Evolutionary conservation across 92 coral and sea anemone species (phyloP).

Genomic region (Galaxea fascicularis): DNA sequence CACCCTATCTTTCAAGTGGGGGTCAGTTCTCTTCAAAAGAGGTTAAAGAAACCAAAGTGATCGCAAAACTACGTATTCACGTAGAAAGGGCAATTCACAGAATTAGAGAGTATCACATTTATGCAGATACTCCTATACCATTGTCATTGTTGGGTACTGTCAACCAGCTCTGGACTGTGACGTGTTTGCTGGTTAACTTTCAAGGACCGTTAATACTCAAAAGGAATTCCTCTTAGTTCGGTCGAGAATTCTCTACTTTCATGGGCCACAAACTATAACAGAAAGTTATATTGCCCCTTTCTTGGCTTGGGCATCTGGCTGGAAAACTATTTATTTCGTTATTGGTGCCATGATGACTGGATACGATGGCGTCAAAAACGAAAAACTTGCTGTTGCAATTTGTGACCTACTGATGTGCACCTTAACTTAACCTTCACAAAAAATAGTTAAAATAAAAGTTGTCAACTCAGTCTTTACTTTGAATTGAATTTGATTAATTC

Average conservation of each 20-base stretch:
- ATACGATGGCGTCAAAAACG: no score
- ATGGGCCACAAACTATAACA: no score
- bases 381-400: no score
- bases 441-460: constrained; percentile 57
- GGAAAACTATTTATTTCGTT: no score
- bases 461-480: constrained; percentile 61
- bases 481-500: constrained; percentile 52
- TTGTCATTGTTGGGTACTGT: constrained; percentile 47
- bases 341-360: no score
- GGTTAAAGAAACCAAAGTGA: constrained; percentile 58
- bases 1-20: constrained; percentile 51
- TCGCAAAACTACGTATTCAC: constrained; percentile 69
- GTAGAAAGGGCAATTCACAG: constrained; percentile 67
- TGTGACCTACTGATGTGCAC: no score
- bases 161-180: constrained; percentile 62
- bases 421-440: no score
- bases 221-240: background rate
- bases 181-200: constrained; percentile 55
- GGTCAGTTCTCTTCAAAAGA: constrained; percentile 57
- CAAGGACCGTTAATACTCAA: constrained; percentile 36
- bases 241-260: no score
- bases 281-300: no score
- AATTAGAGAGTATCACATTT: constrained; percentile 58
- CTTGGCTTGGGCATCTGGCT: no score
- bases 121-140: constrained; percentile 40